Conservation (phyloP, 2,888 invertebrate species). For the Cantharis nigra region DNA sequence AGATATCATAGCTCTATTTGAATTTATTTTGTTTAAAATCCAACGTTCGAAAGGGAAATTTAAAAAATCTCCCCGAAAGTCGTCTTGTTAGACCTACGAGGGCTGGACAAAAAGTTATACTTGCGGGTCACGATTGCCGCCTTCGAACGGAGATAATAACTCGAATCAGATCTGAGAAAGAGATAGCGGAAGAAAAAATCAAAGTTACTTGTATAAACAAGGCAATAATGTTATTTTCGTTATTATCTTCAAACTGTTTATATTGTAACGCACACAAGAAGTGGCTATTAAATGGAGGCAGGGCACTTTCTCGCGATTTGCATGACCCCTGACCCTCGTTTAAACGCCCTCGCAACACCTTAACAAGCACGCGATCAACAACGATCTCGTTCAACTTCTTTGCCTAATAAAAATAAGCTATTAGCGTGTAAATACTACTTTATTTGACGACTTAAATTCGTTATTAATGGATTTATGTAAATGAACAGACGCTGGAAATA, state of each 20-base stretch:
- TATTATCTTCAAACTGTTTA: slow-evolving; percentile 13
- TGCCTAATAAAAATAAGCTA: background rate
- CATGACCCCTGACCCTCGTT: slow-evolving; percentile 49
- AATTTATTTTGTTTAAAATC: background rate
- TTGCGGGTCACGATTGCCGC: background rate
- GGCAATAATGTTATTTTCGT: slow-evolving; percentile 6
- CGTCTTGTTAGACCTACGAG: background rate
- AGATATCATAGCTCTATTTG: slow-evolving; percentile 16
- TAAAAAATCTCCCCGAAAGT: background rate
- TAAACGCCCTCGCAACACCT: slow-evolving; percentile 49
- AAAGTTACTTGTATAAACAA: background rate
- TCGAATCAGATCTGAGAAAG: background rate
- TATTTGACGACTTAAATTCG: slow-evolving; percentile 5
- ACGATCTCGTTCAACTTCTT: slow-evolving; percentile 26
- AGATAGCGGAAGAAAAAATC: background rate
- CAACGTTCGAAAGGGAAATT: background rate
- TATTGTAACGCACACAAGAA: slow-evolving; percentile 24
- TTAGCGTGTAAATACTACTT: background rate
- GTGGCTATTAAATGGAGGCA: slow-evolving; percentile 42
- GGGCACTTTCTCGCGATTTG: slow-evolving; percentile 51
- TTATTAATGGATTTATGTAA: background rate
- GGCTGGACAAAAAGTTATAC: background rate
- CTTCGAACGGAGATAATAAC: background rate
- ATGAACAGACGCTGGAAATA: background rate
- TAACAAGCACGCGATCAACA: slow-evolving; percentile 43